Evolutionary conservation across 2,888 invertebrate species (phyloP).

Genomic region (Volucella inanis): DNA sequence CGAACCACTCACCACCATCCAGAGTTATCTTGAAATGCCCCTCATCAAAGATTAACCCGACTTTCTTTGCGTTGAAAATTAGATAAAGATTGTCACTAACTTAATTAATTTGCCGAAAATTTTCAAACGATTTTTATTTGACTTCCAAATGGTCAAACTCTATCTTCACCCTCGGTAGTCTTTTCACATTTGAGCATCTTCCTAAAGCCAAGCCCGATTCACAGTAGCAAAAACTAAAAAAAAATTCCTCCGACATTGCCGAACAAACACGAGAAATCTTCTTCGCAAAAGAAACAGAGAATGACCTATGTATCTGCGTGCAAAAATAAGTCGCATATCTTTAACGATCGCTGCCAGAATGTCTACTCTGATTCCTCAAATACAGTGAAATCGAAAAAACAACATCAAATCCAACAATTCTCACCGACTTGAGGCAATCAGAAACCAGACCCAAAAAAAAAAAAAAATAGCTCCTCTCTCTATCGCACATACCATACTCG

Average conservation of each 20-base stretch:
- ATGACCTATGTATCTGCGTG: slow-evolving; percentile 57
- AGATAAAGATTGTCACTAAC: slow-evolving; percentile 48
- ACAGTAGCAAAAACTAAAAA: slow-evolving; percentile 21
- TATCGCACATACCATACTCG: not conserved
- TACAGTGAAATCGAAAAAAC: slow-evolving; percentile 20
- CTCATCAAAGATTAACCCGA: not conserved
- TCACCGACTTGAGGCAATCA: slow-evolving; percentile 60
- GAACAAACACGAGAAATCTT: slow-evolving; percentile 15
- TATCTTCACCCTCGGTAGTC: slow-evolving; percentile 21
- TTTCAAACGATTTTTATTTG: slow-evolving; percentile 38
- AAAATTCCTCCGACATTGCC: slow-evolving; percentile 37
- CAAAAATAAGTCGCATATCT: slow-evolving; percentile 59
- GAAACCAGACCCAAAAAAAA: slow-evolving; percentile 62
- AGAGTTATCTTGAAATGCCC: no score
- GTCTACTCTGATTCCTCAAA: slow-evolving; percentile 68
- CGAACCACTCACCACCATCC: no score
- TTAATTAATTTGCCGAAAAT: slow-evolving; percentile 63
- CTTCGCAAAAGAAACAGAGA: not conserved
- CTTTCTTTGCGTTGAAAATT: slow-evolving; percentile 58
- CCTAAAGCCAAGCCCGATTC: slow-evolving; percentile 24
- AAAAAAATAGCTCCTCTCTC: slow-evolving; percentile 13
- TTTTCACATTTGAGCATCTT: slow-evolving; percentile 9
- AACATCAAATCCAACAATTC: slow-evolving; percentile 10
- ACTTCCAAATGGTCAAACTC: slow-evolving; percentile 28
- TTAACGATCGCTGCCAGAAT: slow-evolving; percentile 71